Percentiles rank a stretch among this genome's conserved stretches.
phyloP scores from a whole-genome alignment of 1,140 invertebrate genomes.

The Orchesella cincta region DNA sequence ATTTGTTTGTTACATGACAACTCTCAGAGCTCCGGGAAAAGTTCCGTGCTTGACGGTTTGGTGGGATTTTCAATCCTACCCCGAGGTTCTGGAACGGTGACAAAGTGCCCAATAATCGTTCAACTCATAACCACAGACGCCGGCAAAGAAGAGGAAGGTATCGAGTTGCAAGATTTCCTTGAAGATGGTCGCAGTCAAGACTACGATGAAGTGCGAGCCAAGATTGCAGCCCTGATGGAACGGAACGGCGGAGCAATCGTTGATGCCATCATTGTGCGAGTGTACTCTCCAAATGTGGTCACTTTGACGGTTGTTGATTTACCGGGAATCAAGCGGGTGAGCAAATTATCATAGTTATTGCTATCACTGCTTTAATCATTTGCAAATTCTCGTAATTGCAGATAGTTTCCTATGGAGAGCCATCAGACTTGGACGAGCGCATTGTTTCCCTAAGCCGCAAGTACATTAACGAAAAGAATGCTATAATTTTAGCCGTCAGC shows the following conservation, averaged over 20 bases:
- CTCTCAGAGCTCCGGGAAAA: constrained; percentile 19
- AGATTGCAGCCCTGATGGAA: constrained; percentile 27
- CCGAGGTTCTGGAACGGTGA: constrained; percentile 13
- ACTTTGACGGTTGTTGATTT: constrained; percentile 39
- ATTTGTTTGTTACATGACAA: background rate
- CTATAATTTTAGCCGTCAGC: constrained; percentile 59
- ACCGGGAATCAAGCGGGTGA: constrained; percentile 34
- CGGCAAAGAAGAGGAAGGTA: background rate
- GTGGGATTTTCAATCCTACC: constrained; percentile 4
- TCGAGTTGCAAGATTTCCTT: constrained; percentile 6
- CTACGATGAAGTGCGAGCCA: constrained; percentile 27
- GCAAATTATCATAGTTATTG: too few species aligned
- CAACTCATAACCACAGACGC: background rate
- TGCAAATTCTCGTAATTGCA: too few species aligned
- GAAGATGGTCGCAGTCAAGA: background rate
- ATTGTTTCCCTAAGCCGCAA: constrained; percentile 54
- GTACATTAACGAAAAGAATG: constrained; percentile 56
- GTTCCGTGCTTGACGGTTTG: constrained; percentile 21
- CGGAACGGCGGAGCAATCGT: constrained; percentile 16
- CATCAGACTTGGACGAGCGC: constrained; percentile 49
- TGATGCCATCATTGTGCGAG: background rate
- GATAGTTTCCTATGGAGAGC: too few species aligned
- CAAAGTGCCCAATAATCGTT: constrained; percentile 19
- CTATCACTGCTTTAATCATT: too few species aligned
- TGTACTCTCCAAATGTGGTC: constrained; percentile 29